phyloP scores from a whole-genome alignment of 2,113 vertebrate genomes.

The Pterocles orientalis region DNA sequence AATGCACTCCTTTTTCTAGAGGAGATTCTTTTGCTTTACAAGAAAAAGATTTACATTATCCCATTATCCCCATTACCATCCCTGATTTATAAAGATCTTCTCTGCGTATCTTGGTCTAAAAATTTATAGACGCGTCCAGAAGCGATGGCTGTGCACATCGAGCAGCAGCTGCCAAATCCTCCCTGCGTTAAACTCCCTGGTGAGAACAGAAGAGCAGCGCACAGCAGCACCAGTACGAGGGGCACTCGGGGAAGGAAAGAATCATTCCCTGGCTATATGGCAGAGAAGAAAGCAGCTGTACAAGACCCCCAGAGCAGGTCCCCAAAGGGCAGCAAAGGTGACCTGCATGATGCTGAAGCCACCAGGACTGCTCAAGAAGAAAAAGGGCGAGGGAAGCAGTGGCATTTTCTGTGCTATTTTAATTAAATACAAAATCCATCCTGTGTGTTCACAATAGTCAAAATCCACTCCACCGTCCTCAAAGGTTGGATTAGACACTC shows the following conservation, averaged over 20 bases:
- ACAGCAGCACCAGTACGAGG: rapidly evolving
- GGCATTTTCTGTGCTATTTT: neutral
- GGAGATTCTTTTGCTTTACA: neutral
- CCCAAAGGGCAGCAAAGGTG: neutral
- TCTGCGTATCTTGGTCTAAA: neutral
- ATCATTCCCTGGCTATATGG: neutral
- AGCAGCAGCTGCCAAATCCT: constrained; percentile 10
- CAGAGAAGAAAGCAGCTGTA: neutral
- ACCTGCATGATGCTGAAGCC: rapidly evolving
- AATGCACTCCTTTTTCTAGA: neutral
- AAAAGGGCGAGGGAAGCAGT: neutral
- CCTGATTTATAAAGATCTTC: neutral
- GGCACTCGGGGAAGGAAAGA: neutral
- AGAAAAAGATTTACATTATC: neutral
- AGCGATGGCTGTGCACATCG: neutral
- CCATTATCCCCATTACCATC: neutral
- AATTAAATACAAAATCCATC: neutral
- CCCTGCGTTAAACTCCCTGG: neutral
- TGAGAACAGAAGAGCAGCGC: neutral
- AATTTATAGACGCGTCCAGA: neutral
- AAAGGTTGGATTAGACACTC: neutral
- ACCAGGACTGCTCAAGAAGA: neutral
- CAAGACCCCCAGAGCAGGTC: neutral
- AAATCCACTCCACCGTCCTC: neutral
- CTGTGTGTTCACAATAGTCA: neutral